phyloP scores from a whole-genome alignment of 2,797 vertebrate species.

The Gymnoscopelus braueri region DNA sequence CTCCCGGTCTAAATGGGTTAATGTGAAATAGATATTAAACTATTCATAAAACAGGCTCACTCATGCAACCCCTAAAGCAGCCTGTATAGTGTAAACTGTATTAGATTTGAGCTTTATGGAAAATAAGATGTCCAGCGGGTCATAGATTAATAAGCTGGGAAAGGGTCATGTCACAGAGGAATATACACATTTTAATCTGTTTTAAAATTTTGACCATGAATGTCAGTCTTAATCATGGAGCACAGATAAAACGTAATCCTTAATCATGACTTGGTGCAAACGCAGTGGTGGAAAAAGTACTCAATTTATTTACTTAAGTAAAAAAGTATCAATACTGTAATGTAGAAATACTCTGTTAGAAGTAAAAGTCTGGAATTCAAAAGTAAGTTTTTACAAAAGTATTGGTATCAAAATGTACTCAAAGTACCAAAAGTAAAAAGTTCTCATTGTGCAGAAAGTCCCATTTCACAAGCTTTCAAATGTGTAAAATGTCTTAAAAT shows the following conservation, averaged over 20 bases:
- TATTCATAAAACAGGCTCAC: neutral
- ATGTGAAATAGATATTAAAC: neutral
- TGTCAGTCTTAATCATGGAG: neutral
- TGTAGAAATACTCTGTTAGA: too few relatives aligned
- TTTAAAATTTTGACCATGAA: neutral
- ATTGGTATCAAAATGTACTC: too few relatives aligned
- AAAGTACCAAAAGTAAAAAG: too few relatives aligned
- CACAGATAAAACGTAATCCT: neutral
- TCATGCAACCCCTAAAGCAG: neutral
- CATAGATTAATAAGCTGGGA: constrained; percentile 16
- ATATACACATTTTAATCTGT: neutral
- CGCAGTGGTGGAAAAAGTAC: too few relatives aligned
- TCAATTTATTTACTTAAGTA: too few relatives aligned
- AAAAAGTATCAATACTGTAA: too few relatives aligned
- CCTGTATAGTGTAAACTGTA: neutral
- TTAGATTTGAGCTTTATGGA: constrained; percentile 1
- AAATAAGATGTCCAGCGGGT: neutral
- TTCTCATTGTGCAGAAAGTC: too few relatives aligned
- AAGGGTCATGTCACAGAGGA: neutral
- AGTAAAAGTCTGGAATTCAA: too few relatives aligned
- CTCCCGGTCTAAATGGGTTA: too few relatives aligned
- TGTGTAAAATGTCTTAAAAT: too few relatives aligned
- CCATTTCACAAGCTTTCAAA: too few relatives aligned
- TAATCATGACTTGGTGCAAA: neutral
- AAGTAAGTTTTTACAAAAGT: too few relatives aligned